Evolutionary conservation across 2,888 invertebrate genomes (phyloP), one percentile per base, ranked within the genome.

Genomic region (Athrips mouffetella): DNA sequence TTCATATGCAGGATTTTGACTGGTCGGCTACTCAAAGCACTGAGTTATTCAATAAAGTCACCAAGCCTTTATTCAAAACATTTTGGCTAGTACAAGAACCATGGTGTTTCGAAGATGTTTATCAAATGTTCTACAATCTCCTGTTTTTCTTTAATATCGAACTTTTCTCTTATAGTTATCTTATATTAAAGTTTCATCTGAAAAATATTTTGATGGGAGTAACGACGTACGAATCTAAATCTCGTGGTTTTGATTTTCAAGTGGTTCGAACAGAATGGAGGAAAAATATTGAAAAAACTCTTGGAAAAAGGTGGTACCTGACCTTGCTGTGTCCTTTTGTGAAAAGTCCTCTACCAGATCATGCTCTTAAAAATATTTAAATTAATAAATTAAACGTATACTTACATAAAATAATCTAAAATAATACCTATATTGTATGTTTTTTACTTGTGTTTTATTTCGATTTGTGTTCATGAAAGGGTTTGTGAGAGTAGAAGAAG

Each of bases 291-390:
- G 75, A 15, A 89, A 49, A 89, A 58, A 91, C 93, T 1, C 90
- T 96, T 54, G 97, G 97, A 0, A 78, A 89, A 18, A 89, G 86
- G 35, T 95, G 94, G 95, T 88, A 91, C 55, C 65, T 93, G 25
- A 88, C 91, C 1, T 93, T 92, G 91, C 48, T 95, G 16, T 91
- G 90, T 40, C 95, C 96, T 0, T 92, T 93, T 65, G 70, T 94
- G 13, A 58, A 78, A 15, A 95, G 95, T 29, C 82, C 90, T 27
- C 75, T 95, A 49, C 91, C 92, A 33, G 1, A 31, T 13, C 31
- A 10, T 13, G 31, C 3, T 13, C 7, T 3, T 3, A 13, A 31
- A 31, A 13, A 13, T 10, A 31, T 31, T 10, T 31, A 13, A 30
- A 31, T 6, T 31, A 13, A 2, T 31, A 31, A 1, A 11, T 31